Percentiles rank a stretch among this genome's conserved stretches.
These are phyloP conservation scores for Temnothorax unifasciatus DNA, from an alignment of 2,888 invertebrate species.

Conservation along the genomic window DNA sequence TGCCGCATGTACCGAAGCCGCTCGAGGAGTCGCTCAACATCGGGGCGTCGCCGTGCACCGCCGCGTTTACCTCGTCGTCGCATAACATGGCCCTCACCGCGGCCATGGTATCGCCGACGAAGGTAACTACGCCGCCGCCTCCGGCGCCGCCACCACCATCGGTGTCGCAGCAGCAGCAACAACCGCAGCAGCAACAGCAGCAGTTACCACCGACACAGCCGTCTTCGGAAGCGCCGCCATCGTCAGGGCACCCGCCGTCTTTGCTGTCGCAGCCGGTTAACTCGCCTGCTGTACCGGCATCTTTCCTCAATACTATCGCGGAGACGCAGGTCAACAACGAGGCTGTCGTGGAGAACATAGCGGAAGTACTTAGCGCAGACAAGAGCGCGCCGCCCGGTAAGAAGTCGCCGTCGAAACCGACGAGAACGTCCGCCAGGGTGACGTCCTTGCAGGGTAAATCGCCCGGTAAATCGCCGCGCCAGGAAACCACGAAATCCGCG, in stretches of 20 bases:
- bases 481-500: conserved; percentile 72
- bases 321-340: conserved; percentile 61
- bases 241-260: conserved; percentile 52
- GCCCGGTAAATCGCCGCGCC: conserved; percentile 89
- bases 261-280: conserved; percentile 66
- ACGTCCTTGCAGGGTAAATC: conserved; percentile 89
- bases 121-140: conserved; percentile 87
- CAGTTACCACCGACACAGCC: conserved; percentile 53
- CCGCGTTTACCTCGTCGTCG: conserved; percentile 93
- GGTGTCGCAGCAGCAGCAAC: conserved; percentile 4
- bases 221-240: conserved; percentile 61
- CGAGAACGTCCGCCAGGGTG: conserved; percentile 89
- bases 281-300: conserved; percentile 70
- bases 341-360: conserved; percentile 55
- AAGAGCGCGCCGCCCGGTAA: conserved; percentile 83
- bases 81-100: conserved; percentile 94
- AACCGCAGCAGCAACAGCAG: conserved; percentile 43
- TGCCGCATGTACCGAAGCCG: conserved; percentile 88
- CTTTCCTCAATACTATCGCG: conserved; percentile 71
- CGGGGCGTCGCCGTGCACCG: conserved; percentile 89
- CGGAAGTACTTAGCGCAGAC: conserved; percentile 65
- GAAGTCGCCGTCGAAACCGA: conserved; percentile 89
- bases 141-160: conserved; percentile 46
- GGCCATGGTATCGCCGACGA: conserved; percentile 91
- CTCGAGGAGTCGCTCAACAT: conserved; percentile 86